Percentiles rank a stretch among this genome's conserved stretches.
These are phyloP conservation scores for Kudoa iwatai DNA, from an alignment of 30 jellyfish, hydroid and myxozoan genomes.

Conservation along the genomic window DNA sequence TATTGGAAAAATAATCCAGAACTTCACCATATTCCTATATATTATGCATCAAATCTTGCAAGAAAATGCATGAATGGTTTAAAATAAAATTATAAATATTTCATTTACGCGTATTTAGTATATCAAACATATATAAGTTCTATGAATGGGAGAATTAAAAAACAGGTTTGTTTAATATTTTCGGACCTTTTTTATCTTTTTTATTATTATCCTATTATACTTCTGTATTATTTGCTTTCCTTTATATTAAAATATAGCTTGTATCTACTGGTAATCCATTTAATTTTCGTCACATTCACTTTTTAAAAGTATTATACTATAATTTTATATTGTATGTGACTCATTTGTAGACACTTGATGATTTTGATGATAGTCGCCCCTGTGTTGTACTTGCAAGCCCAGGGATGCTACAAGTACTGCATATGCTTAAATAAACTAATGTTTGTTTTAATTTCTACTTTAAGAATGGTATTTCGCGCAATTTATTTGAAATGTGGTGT, in stretches of 20 bases:
- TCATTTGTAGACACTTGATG: slow-evolving; percentile 20
- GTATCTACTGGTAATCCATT: slow-evolving; percentile 19
- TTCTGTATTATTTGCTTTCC: not conserved
- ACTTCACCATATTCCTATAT: slow-evolving; percentile 42
- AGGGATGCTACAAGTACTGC: slow-evolving; percentile 13
- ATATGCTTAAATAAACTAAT: too few species aligned
- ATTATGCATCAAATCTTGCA: slow-evolving; percentile 78
- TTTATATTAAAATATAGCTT: slow-evolving; percentile 27
- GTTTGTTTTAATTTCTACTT: not conserved
- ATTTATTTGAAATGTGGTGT: slow-evolving; percentile 92
- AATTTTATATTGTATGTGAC: not conserved
- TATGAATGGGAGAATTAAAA: slow-evolving; percentile 45
- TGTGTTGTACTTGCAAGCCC: slow-evolving; percentile 99
- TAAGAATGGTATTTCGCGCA: slow-evolving; percentile 86
- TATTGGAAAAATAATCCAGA: slow-evolving; percentile 84
- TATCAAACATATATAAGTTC: slow-evolving; percentile 91
- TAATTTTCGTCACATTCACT: slow-evolving; percentile 59
- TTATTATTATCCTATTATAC: not conserved
- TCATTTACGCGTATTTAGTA: slow-evolving; percentile 12
- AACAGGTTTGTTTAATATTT: slow-evolving; percentile 9
- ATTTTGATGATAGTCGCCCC: slow-evolving; percentile 92
- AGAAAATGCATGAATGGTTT: slow-evolving; percentile 85
- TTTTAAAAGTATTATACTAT: slow-evolving; percentile 13
- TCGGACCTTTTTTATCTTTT: not conserved
- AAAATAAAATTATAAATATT: not conserved